Evolutionary conservation across 1,140 invertebrate species (phyloP), one percentile per base, ranked within the genome.

Genomic region (Hypsibius dujardini): DNA sequence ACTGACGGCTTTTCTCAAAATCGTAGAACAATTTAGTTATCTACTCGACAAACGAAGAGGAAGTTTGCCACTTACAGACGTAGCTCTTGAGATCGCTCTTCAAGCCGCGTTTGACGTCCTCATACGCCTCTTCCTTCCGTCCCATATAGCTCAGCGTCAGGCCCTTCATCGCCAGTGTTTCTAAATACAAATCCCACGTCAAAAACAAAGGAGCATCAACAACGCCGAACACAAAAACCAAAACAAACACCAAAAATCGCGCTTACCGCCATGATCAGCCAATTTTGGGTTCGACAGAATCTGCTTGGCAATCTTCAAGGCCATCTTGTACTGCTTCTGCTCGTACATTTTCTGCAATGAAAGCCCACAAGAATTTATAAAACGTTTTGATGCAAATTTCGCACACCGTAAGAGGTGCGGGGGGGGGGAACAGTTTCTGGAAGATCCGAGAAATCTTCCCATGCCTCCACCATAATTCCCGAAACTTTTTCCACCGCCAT

Each of bases 271-370:
- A 89, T 99, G 95, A 80, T 98, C 94, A 74, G 88, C 84, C 83
- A 88, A 98, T 83, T 95, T 95, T 71, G 92, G 89, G 82, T 98
- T 97, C 73, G 90, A 87, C 69, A 99, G 82, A 79, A 99, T 99
- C 82, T 98, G 93, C 83, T 98, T 98, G 42, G 94, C 92, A 85
- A 97, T 94, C 82, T 98, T 98, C 77, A 99, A 84, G 75, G 94
- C 95, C 89, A 95, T 97, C 87, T 97, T 98, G 83, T 98, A 98
- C 83, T 98, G 94, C 84, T 98, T 99, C 79, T 95, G 92, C 85
- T 99, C 95, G 81, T 98, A 99, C 82, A 92, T 96, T 87, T 88
- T 95, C 92, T 97, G 84, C 72, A 87, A 86, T 78, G 79, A 79
- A 80, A 76, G 77, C 75, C 46, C 14, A n/a, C 72, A 70, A 2